Percentiles rank a stretch among this genome's conserved stretches.
Evolutionary conservation across 2,888 invertebrate genomes (phyloP).

Genomic region (Salticus scenicus): DNA sequence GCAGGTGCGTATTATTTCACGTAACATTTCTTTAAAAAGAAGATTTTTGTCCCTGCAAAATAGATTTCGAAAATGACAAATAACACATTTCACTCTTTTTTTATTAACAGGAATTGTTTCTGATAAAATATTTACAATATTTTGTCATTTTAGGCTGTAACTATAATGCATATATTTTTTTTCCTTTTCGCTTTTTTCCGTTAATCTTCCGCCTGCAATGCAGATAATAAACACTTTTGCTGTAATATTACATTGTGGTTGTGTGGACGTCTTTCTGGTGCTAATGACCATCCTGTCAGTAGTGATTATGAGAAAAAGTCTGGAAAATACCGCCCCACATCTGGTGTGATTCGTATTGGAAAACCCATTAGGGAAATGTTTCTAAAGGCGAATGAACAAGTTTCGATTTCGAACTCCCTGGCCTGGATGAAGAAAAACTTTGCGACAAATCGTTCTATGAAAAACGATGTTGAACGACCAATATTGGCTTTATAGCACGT

Average conservation of each 20-base stretch:
- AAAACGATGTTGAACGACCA: conserved; percentile 6
- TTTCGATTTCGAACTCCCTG: not conserved
- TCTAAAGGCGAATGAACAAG: not conserved
- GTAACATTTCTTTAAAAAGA: too few relatives aligned
- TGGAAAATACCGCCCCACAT: conserved; percentile 27
- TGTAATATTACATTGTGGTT: not conserved
- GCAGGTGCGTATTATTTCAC: too few relatives aligned
- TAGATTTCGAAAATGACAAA: too few relatives aligned
- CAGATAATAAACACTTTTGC: not conserved
- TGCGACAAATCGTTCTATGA: conserved; percentile 16
- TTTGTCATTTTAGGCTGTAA: not conserved
- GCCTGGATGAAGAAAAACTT: conserved; percentile 15
- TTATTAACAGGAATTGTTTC: not conserved
- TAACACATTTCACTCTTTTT: too few relatives aligned
- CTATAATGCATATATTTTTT: not conserved
- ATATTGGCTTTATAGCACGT: conserved; percentile 5
- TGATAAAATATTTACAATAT: not conserved
- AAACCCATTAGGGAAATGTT: conserved; percentile 62
- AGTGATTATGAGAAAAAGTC: conserved; percentile 20
- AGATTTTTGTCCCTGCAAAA: too few relatives aligned
- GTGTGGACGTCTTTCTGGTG: not conserved
- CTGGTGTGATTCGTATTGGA: conserved; percentile 57
- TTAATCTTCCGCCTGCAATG: not conserved
- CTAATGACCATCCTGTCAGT: conserved; percentile 9
- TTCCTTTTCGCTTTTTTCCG: not conserved